Evolutionary conservation across 2,797 vertebrate genomes (phyloP), one percentile per base, ranked within the genome.

Genomic region (Cynodonichthys magdalenae): DNA sequence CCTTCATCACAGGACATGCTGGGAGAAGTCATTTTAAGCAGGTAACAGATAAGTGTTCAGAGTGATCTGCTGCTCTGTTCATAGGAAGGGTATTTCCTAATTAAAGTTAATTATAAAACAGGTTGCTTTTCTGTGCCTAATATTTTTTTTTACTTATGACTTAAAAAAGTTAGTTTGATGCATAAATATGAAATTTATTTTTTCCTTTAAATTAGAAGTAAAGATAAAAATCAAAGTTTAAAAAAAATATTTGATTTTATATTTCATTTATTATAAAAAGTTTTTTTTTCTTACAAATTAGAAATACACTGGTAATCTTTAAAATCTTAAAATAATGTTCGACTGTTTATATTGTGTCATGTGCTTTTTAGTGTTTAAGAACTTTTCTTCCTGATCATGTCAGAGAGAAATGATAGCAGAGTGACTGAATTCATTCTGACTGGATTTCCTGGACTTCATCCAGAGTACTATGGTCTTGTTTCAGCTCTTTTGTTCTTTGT

Each of bases 391-490:
- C 48, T 5, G 59, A 79, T 53, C 65, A 88, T 88, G 86, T 6
- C 49, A 17, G 41, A 68, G 14, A 53, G 45, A 68, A 92, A 92
- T 69, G 15, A 60, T 0, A 90, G 71, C 56, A 36, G 15, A 5
- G 48, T 88, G 49, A 84, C 71, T 4, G 86, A 93, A 14, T 94
- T 94, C 62, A 29, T 87, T 6, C 88, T 94, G 1, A 63, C 86
- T 9, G 92, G 93, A 57, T 92, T 94, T 63, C 91, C 90, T 20
- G 91, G 86, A n/a, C 89, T 92, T 75, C 79, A 83, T 15, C 59
- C 65, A 10, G 36, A 77, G 17, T 51, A 28, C 27, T 50, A 85
- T 14, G 66, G 71, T 29, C 29, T 83, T 3, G 66, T 46, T 12
- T 86, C 84, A 19, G 73, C 63, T 15, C 19, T 85, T 42, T 47